A percentile compares a stretch with the other conserved stretches of the same genome.
These are phyloP conservation scores for Rhagoletis zephyria DNA, from an alignment of 1,140 invertebrate genomes.

Conservation along the genomic window DNA sequence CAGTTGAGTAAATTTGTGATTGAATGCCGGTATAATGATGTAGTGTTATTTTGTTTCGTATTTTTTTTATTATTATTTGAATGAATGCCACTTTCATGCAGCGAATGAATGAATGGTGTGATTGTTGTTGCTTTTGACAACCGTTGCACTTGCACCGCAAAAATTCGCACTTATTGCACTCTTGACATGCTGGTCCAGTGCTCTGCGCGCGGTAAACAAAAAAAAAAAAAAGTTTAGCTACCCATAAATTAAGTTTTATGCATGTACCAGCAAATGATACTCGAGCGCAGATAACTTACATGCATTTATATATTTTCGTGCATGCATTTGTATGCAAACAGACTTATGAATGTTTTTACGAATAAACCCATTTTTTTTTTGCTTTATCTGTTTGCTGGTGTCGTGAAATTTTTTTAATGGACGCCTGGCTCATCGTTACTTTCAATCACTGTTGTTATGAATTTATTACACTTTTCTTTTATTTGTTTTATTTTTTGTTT, in stretches of 20 bases:
- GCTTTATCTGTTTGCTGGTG: neutral
- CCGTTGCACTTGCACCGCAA: constrained; percentile 37
- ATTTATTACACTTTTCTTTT: neutral
- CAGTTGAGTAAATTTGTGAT: constrained; percentile 32
- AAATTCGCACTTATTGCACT: constrained; percentile 34
- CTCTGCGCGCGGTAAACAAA: neutral
- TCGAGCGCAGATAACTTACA: neutral
- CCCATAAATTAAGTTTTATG: constrained; percentile 39
- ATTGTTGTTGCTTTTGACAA: neutral
- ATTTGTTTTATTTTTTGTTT: too few relatives aligned
- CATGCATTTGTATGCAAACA: neutral
- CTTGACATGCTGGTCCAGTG: constrained; percentile 50
- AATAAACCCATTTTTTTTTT: constrained; percentile 1
- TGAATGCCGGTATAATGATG: constrained; percentile 22
- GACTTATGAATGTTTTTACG: too few relatives aligned
- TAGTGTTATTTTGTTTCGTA: neutral
- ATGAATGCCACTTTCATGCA: constrained; percentile 24
- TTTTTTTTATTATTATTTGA: neutral
- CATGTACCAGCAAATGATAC: neutral
- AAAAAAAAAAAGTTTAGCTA: neutral
- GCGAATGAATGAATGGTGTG: neutral
- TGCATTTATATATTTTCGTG: neutral
- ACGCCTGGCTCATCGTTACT: neutral
- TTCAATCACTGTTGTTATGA: constrained; percentile 22
- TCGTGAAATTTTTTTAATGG: neutral